phyloP scores from a whole-genome alignment of 2,888 invertebrate species.

The Physocephala rufipes region DNA sequence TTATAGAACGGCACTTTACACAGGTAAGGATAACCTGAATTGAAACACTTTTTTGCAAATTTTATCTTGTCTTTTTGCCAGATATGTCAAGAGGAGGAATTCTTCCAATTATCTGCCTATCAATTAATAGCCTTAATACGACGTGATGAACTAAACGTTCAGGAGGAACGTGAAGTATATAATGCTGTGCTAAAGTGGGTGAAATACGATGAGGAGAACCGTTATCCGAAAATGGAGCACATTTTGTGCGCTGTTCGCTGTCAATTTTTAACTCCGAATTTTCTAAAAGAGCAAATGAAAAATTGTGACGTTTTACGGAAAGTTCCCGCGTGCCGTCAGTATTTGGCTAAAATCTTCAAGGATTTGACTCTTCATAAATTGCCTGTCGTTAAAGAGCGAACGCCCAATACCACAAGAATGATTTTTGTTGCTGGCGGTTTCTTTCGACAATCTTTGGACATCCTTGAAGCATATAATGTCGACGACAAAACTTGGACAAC shows the following conservation, averaged over 20 bases:
- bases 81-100: constrained; percentile 93
- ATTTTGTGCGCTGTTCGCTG: constrained; percentile 90
- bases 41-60: not conserved
- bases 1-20: constrained; percentile 86
- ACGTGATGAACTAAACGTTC: constrained; percentile 90
- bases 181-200: constrained; percentile 94
- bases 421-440: constrained; percentile 94
- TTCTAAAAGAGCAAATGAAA: constrained; percentile 90
- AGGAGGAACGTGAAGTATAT: constrained; percentile 91
- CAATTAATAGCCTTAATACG: constrained; percentile 85
- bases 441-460: constrained; percentile 83
- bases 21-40: constrained; percentile 68
- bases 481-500: constrained; percentile 86
- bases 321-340: constrained; percentile 88
- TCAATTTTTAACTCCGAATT: constrained; percentile 90
- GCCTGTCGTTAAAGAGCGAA: constrained; percentile 83
- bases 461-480: constrained; percentile 88
- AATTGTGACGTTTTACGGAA: constrained; percentile 88
- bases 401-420: constrained; percentile 87
- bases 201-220: constrained; percentile 83
- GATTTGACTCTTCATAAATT: constrained; percentile 90
- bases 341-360: constrained; percentile 88
- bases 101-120: constrained; percentile 81
- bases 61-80: constrained; percentile 54
- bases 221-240: constrained; percentile 86